These are phyloP conservation scores for Petroica traversi DNA, from an alignment of 2,113 vertebrate species.

Conservation along the genomic window DNA sequence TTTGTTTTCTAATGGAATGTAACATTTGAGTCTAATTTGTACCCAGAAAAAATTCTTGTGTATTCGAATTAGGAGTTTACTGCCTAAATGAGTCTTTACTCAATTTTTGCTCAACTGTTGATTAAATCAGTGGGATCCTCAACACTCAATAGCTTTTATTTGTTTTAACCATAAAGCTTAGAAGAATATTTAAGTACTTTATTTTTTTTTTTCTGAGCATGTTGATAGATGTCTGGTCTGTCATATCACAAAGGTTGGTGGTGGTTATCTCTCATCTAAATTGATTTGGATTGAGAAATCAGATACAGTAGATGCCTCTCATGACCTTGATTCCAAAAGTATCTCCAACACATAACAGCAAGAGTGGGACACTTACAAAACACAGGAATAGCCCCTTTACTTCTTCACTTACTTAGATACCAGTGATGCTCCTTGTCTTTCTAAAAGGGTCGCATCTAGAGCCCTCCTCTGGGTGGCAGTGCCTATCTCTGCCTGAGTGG, in stretches of 20 bases:
- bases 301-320: not conserved
- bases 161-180: not conserved
- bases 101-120: not conserved
- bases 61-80: not conserved
- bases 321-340: conserved; percentile 2
- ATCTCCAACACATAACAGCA: not conserved
- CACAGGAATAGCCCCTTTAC: not conserved
- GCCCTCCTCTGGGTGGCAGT: not conserved
- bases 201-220: not conserved
- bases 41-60: not conserved
- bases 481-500: not conserved
- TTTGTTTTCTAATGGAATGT: not conserved
- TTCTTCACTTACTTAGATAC: not conserved
- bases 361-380: not conserved
- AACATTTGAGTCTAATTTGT: not conserved
- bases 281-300: conserved; percentile 20
- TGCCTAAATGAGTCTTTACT: not conserved
- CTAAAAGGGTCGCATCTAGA: not conserved
- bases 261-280: not conserved
- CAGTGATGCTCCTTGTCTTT: not conserved
- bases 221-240: not conserved
- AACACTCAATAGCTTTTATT: not conserved
- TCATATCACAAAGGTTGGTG: not conserved
- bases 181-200: not conserved
- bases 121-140: not conserved